Conservation (phyloP, 2,888 invertebrate species). For the Melanchra persicariae region DNA sequence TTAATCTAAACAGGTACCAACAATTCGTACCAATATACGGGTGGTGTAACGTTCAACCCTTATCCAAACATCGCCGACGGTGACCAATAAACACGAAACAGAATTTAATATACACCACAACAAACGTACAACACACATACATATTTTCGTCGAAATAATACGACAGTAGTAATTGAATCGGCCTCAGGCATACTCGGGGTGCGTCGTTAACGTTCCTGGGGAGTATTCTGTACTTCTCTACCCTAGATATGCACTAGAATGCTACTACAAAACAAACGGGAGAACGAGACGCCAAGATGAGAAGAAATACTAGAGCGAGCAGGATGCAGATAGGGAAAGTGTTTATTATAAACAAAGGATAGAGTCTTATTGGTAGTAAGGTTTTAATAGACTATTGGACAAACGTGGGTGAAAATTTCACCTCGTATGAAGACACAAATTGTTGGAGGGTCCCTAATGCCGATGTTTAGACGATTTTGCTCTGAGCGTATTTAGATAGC, state of each 20-base stretch:
- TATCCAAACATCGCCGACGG: slow-evolving; percentile 82
- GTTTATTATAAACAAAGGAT: slow-evolving; percentile 91
- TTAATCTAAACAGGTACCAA: slow-evolving; percentile 70
- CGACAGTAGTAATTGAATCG: slow-evolving; percentile 91
- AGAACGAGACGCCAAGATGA: slow-evolving; percentile 72
- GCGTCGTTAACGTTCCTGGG: slow-evolving; percentile 89
- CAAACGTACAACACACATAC: slow-evolving; percentile 85
- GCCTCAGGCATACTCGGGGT: slow-evolving; percentile 89
- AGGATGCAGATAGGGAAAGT: slow-evolving; percentile 82
- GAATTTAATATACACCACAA: slow-evolving; percentile 89
- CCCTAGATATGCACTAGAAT: slow-evolving; percentile 88
- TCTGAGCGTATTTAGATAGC: slow-evolving; percentile 88
- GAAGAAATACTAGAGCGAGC: slow-evolving; percentile 57
- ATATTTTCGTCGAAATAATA: slow-evolving; percentile 90
- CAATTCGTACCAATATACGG: slow-evolving; percentile 70
- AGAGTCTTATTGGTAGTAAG: slow-evolving; percentile 88
- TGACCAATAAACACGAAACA: slow-evolving; percentile 88
- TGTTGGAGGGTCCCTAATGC: slow-evolving; percentile 77
- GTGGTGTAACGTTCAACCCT: slow-evolving; percentile 73
- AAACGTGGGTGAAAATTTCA: slow-evolving; percentile 80
- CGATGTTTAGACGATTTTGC: slow-evolving; percentile 87
- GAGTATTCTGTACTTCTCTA: slow-evolving; percentile 81
- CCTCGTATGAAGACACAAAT: slow-evolving; percentile 81
- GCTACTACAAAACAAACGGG: slow-evolving; percentile 84
- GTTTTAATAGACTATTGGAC: slow-evolving; percentile 82